Evolutionary conservation across 2,113 vertebrate species (phyloP).

Genomic region (Forbesichthys agassizii): DNA sequence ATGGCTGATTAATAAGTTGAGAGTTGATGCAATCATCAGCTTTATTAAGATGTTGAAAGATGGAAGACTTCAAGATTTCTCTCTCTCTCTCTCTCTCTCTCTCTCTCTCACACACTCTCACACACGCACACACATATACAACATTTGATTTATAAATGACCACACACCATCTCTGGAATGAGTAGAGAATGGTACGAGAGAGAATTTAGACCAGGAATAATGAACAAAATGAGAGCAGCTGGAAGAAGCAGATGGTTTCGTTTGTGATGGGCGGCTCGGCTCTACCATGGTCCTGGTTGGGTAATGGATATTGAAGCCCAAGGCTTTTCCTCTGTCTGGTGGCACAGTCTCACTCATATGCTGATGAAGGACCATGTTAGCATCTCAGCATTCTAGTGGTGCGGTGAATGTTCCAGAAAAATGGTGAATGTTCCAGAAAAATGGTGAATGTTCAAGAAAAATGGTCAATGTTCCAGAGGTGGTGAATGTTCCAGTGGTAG

Average conservation of each 20-base stretch:
- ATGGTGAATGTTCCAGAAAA: neutral
- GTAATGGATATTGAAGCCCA: conserved; percentile 72
- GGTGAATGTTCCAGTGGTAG: no score
- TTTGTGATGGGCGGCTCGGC: conserved; percentile 74
- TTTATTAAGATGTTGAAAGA: conserved; percentile 82
- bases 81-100: conserved; percentile 31
- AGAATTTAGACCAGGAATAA: conserved; percentile 68
- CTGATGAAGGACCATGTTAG: conserved; percentile 50
- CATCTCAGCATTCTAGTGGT: conserved; percentile 60
- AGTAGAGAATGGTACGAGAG: conserved; percentile 35
- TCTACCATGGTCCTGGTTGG: conserved; percentile 67
- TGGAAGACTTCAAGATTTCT: conserved; percentile 38
- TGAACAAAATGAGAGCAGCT: conserved; percentile 78
- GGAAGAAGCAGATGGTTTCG: conserved; percentile 81
- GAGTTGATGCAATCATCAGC: conserved; percentile 74
- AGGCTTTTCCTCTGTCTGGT: conserved; percentile 56
- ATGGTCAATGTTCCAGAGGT: no score
- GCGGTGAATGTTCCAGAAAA: conserved; percentile 37
- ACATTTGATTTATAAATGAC: conserved; percentile 48
- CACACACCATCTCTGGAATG: conserved; percentile 38
- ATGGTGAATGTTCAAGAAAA: neutral
- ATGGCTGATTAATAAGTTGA: conserved; percentile 71
- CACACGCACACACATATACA: conserved; percentile 3
- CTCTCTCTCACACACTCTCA: conserved; percentile 4
- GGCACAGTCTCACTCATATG: conserved; percentile 61